Evolutionary conservation across 1,140 invertebrate genomes (phyloP), one percentile per base, ranked within the genome.

Genomic region (Medauroidea extradentata): DNA sequence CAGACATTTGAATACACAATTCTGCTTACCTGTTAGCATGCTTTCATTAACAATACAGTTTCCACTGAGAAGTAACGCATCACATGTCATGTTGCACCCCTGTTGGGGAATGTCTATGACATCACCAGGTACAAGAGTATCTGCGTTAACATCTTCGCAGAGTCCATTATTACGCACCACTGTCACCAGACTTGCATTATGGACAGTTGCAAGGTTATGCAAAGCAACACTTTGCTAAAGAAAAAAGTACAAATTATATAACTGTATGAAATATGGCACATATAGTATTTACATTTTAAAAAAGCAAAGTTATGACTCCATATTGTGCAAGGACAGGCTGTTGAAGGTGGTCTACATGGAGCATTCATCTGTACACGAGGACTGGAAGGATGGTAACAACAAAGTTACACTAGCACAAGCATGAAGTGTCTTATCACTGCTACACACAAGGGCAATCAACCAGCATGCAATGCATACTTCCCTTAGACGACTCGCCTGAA

Each of bases 21-120:
- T 19, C 8, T 46, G 4, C 72, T 89, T 86, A 53, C 89, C 88
- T 51, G 93, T 95, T 1, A 96, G 80, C 87, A 94, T 93, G 61
- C 90, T 92, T 73, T 96, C 93, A 70, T 96, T 94, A 18, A 96
- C 88, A 65, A 96, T 94, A 65, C 91, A 93, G 46, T 89, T 92
- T 14, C 94, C 94, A 41, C 87, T 87, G 0, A 96, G 75, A 1
- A 97, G 80, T 51, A 94, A 86, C 14, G 91, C 92, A 76, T 96
- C 94, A 77, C 93, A 96, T 13, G 90, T 87, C 86, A 96, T 89
- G 29, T 90, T 77, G 69, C 90, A 94, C 14, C 92, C 91, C 61
- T 88, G 84, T 3, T 85, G 77, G 1, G 93, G 93, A 58, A 97
- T 83, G 13, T 90, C 81, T n/a, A 97, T 79, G 24, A 96, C 80